phyloP scores from a whole-genome alignment of 2,113 vertebrate genomes.

The Nycticebus coucang region DNA sequence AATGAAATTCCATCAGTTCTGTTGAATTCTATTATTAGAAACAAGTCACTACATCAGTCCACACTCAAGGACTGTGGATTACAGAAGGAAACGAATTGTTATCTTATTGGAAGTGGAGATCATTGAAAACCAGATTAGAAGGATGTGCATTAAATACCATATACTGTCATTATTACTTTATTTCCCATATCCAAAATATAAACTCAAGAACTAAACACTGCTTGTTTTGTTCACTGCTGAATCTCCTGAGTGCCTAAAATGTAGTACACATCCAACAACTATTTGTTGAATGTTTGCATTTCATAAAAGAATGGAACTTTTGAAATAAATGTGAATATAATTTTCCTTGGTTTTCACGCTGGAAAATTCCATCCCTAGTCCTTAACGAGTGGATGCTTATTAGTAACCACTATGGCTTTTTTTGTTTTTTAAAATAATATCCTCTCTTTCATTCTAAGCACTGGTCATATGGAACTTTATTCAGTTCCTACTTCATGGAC shows the following conservation, averaged over 20 bases:
- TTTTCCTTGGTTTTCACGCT: neutral
- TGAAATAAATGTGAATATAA: neutral
- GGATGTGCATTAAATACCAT: neutral
- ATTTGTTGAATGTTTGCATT: neutral
- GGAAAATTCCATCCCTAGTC: neutral
- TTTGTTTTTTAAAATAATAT: neutral
- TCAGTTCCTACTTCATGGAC: neutral
- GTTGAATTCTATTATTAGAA: neutral
- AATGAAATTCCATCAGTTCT: neutral
- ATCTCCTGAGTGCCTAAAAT: neutral
- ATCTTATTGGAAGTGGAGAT: neutral
- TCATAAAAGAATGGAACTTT: neutral
- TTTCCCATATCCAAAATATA: neutral
- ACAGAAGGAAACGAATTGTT: neutral
- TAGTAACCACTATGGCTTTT: neutral
- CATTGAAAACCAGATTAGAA: neutral
- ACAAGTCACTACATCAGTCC: neutral
- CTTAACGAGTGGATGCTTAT: neutral
- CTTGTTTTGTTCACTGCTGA: neutral
- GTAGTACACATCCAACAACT: neutral
- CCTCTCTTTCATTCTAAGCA: neutral
- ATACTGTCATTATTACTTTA: neutral
- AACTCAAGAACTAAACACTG: neutral
- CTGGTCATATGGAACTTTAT: neutral
- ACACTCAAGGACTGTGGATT: neutral